phyloP scores from a whole-genome alignment of 2,888 invertebrate genomes.

The Lepidocyrtinus sp. region DNA sequence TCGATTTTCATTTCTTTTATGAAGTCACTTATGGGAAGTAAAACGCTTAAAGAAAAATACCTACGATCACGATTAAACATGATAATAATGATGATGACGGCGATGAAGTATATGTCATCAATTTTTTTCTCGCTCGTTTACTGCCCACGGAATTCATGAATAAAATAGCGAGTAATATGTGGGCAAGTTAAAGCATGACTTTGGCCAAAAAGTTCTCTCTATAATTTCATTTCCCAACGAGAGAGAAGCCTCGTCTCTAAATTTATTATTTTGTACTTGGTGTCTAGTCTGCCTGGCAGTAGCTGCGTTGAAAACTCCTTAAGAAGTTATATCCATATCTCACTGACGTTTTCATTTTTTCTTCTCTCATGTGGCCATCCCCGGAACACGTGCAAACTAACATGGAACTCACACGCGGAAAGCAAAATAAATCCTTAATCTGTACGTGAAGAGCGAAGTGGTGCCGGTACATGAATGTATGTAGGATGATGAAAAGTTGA shows the following conservation, averaged over 20 bases:
- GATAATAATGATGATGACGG: neutral
- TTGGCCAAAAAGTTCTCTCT: neutral
- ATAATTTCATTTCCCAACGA: neutral
- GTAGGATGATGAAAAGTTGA: neutral
- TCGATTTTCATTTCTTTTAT: neutral
- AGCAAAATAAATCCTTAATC: neutral
- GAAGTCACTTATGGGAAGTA: neutral
- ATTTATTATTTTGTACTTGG: neutral
- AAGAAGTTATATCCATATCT: neutral
- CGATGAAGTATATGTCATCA: neutral
- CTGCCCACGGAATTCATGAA: neutral
- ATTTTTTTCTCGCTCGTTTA: neutral
- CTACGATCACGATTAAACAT: neutral
- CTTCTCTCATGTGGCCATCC: neutral
- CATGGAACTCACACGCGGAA: neutral
- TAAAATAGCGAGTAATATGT: neutral
- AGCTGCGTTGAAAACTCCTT: neutral
- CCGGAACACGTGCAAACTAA: neutral
- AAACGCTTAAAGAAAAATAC: no score
- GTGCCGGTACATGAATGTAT: neutral
- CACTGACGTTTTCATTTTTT: neutral
- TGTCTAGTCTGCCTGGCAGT: neutral
- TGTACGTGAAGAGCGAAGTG: neutral
- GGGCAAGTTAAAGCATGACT: neutral
- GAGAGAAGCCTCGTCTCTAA: neutral